These are phyloP conservation scores for Chelonia mydas DNA, from an alignment of 2,797 vertebrate genomes.

Conservation along the genomic window DNA sequence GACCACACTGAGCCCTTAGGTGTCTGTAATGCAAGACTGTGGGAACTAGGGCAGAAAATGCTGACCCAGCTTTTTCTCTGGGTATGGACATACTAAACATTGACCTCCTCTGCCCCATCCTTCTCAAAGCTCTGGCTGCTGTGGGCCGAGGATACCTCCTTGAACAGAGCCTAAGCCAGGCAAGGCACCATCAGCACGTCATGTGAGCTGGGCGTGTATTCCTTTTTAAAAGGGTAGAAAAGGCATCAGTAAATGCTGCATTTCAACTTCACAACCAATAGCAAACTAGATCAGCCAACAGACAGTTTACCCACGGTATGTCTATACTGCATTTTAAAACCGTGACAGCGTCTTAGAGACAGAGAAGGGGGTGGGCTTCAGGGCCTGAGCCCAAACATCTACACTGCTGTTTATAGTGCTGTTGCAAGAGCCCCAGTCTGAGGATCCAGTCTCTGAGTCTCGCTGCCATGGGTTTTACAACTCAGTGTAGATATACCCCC, in stretches of 20 bases:
- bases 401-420: no score
- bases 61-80: conserved; percentile 59
- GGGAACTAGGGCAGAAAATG: conserved; percentile 49
- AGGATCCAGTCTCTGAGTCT: not conserved
- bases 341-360: not conserved
- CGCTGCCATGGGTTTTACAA: not conserved
- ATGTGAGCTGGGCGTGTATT: not conserved
- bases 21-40: conserved; percentile 36
- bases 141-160: not conserved
- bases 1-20: not conserved
- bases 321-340: not conserved
- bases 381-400: no score
- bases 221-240: not conserved
- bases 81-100: conserved; percentile 13
- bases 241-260: not conserved
- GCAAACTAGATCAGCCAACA: not conserved
- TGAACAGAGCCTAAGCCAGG: not conserved
- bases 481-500: not conserved
- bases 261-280: not conserved
- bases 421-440: not conserved
- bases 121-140: conserved; percentile 1
- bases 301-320: not conserved
- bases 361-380: no score
- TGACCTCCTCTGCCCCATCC: conserved; percentile 36
- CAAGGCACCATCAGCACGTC: not conserved